Evolutionary conservation across 2,888 invertebrate species (phyloP).

Genomic region (Ormia ochracea): DNA sequence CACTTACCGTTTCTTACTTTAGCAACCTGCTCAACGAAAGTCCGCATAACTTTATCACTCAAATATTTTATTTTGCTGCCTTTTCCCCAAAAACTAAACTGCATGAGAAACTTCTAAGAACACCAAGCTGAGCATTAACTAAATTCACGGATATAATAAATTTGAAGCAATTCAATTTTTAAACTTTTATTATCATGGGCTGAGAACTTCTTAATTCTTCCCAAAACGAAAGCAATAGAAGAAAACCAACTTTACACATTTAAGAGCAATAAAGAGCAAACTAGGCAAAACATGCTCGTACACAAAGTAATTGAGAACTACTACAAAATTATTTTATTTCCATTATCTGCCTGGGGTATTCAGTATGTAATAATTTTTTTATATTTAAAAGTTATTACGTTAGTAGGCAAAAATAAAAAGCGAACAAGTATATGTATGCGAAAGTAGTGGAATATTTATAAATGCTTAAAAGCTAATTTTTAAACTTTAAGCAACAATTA

Average conservation of each 20-base stretch:
- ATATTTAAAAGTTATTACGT: neutral
- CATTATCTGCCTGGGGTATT: conserved; percentile 1
- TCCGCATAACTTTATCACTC: neutral
- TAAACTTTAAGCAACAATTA: too few relatives aligned
- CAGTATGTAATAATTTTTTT: neutral
- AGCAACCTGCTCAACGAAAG: neutral
- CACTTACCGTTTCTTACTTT: neutral
- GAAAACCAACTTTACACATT: neutral
- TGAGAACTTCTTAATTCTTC: neutral
- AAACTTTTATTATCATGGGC: neutral
- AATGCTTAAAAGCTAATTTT: neutral
- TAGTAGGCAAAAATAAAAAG: neutral
- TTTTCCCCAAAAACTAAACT: too few relatives aligned
- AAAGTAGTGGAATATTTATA: neutral
- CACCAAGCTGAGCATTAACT: neutral
- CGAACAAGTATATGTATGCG: neutral
- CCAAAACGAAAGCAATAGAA: neutral
- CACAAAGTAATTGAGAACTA: conserved; percentile 1
- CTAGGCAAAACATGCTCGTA: neutral
- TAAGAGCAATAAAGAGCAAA: neutral
- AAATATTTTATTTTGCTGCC: too few relatives aligned
- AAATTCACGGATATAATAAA: neutral
- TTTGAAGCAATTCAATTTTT: neutral
- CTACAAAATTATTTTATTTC: neutral
- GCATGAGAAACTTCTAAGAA: neutral